These are phyloP conservation scores for Brachionichthys hirsutus DNA, from an alignment of 2,113 vertebrate genomes.

Conservation along the genomic window DNA sequence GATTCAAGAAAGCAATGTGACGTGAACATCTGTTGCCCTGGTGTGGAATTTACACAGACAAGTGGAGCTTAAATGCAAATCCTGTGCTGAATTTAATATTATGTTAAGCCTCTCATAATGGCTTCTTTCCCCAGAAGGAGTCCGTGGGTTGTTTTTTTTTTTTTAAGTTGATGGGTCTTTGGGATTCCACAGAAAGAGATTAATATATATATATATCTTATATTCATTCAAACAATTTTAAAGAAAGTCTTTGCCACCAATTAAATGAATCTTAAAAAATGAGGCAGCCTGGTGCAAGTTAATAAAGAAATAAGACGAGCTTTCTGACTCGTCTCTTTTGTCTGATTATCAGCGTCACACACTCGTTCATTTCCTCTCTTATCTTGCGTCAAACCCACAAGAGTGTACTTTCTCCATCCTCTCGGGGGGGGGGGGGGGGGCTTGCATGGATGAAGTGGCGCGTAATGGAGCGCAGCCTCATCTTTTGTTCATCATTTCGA, in stretches of 20 bases:
- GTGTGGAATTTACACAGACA: slow-evolving; percentile 15
- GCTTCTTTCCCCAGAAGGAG: slow-evolving; percentile 10
- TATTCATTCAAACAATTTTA: neutral
- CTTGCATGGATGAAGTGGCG: slow-evolving; percentile 12
- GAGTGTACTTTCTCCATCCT: slow-evolving; percentile 3
- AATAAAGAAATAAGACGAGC: neutral
- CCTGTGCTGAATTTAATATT: slow-evolving; percentile 11
- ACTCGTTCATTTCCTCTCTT: neutral
- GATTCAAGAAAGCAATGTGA: slow-evolving; percentile 42
- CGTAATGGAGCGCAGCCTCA: slow-evolving; percentile 29
- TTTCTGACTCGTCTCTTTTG: slow-evolving; percentile 6
- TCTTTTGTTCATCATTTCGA: slow-evolving; percentile 31
- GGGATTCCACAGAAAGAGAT: slow-evolving; percentile 3
- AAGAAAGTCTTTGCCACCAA: neutral
- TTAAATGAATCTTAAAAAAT: slow-evolving; percentile 15
- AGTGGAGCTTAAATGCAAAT: slow-evolving; percentile 16
- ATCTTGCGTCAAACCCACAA: slow-evolving; percentile 10
- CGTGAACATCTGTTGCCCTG: slow-evolving; percentile 19
- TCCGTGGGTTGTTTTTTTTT: neutral
- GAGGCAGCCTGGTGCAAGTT: slow-evolving; percentile 45
- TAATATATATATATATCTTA: neutral
- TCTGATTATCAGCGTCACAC: neutral
- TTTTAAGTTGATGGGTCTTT: slow-evolving; percentile 20
- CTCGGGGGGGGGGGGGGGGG: too few species aligned
- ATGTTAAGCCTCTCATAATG: slow-evolving; percentile 26